A percentile compares a stretch with the other conserved stretches of the same genome.
These are phyloP conservation scores for Hedychridium roseum DNA, from an alignment of 2,888 invertebrate genomes.

Conservation along the genomic window DNA sequence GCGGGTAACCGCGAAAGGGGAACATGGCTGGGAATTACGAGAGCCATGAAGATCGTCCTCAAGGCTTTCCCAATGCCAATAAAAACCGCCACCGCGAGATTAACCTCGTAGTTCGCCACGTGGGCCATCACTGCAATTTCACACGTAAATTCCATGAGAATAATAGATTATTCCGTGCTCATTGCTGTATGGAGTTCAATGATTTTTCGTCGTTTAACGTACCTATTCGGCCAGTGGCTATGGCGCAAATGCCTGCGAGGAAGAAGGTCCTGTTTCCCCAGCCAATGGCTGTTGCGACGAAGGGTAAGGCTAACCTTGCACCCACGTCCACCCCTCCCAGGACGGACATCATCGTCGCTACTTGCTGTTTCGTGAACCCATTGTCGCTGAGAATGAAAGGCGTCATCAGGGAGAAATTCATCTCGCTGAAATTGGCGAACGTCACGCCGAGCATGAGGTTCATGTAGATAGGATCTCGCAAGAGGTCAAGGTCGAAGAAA, in stretches of 20 bases:
- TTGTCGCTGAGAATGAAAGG: conserved; percentile 78
- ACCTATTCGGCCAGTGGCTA: conserved; percentile 74
- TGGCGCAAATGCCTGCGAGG: conserved; percentile 72
- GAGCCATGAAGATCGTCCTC: conserved; percentile 77
- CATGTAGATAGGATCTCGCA: conserved; percentile 74
- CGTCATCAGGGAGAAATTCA: conserved; percentile 77
- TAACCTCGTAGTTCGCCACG: conserved; percentile 67
- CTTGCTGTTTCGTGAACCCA: conserved; percentile 69
- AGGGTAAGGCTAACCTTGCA: conserved; percentile 74
- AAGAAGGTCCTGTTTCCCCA: conserved; percentile 79
- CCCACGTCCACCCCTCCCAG: conserved; percentile 73
- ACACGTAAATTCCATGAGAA: too few relatives aligned
- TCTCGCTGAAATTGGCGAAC: conserved; percentile 75
- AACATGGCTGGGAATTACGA: conserved; percentile 77
- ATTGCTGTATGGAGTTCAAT: too few relatives aligned
- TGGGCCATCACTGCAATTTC: conserved; percentile 71
- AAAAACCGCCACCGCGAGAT: conserved; percentile 70
- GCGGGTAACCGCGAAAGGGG: conserved; percentile 75
- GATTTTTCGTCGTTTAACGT: conserved; percentile 43
- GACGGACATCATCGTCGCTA: conserved; percentile 75
- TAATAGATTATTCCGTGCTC: too few relatives aligned
- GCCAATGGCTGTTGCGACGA: conserved; percentile 73
- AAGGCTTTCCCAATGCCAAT: conserved; percentile 78
- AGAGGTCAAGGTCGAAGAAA: conserved; percentile 76
- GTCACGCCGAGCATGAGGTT: conserved; percentile 77